Evolutionary conservation across 2,888 invertebrate genomes (phyloP), one percentile per base, ranked within the genome.

Genomic region (Meliscaeva auricollis): DNA sequence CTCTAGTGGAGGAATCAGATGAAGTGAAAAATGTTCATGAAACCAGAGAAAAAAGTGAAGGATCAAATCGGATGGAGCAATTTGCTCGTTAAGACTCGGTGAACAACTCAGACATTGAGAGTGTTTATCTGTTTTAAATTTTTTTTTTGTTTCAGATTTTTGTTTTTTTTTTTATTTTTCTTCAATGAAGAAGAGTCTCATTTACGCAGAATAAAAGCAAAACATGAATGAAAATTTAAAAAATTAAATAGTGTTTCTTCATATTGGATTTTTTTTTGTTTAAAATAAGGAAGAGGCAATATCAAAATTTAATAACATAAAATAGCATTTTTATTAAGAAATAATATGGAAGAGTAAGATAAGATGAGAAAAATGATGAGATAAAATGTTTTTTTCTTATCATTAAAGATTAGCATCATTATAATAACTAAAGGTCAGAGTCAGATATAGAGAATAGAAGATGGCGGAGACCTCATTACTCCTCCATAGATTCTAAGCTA

Each of bases 1-100:
- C 15, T 41, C 30, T 46, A 69, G 20, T 69, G 66, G 26, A 54
- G 69, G 54, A 75, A 58, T 75, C 48, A 58, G 50, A 52, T 69
- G 69, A 75, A 66, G 64, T 66, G 46, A 62, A 69, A 80, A 74
- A 79, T 74, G 50, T 52, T 17, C 50, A 79, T 48, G 56, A 73
- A 41, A 58, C 54, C 38, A 6, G 32, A 73, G 38, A 38, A 17
- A 44, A 48, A 15, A 26, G 66, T 44, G 72, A 68, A n/a, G 58
- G 52, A 72, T 72, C 72, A 60, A 60, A 77, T 66, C 77, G 66
- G 52, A 77, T 68, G 77, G 66, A 73, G 68, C 66, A 60, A 72
- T 77, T 82, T 78, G 76, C 77, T 76, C 58, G 66, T 66, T 66
- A 66, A 35, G 77, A 50, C 46, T 81, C 35, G 48, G 62, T 64